Conservation (phyloP, 1,140 invertebrate genomes). For the Anadara kagoshimensis region DNA sequence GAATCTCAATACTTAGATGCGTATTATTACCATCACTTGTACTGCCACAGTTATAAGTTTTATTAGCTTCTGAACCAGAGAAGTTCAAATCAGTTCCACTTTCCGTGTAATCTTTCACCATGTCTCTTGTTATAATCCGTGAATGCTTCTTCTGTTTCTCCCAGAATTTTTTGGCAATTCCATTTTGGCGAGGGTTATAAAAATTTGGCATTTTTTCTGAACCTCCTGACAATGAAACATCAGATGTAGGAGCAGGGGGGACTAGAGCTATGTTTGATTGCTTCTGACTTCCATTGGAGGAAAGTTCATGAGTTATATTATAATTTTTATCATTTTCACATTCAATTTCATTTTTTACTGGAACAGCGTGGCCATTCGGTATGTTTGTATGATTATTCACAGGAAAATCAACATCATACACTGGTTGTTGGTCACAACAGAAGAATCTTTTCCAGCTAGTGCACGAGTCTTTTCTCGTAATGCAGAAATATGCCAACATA, state of each 20-base stretch:
- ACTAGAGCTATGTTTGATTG: conserved; percentile 70
- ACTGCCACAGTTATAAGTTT: conserved; percentile 27
- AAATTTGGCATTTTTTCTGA: conserved; percentile 81
- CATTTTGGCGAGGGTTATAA: conserved; percentile 94
- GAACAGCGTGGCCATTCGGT: conserved; percentile 59
- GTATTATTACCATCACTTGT: conserved; percentile 33
- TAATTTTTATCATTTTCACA: conserved; percentile 40
- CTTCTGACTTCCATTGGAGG: conserved; percentile 58
- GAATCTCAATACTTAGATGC: conserved; percentile 66
- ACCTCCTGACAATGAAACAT: conserved; percentile 72
- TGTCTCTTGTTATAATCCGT: conserved; percentile 73
- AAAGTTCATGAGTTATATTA: conserved; percentile 55
- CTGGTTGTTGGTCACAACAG: conserved; percentile 53
- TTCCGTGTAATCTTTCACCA: conserved; percentile 64
- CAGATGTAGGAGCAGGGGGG: conserved; percentile 64
- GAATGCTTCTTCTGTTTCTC: conserved; percentile 85
- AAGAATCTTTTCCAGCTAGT: conserved; percentile 66
- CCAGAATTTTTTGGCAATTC: conserved; percentile 92
- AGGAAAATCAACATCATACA: conserved; percentile 52
- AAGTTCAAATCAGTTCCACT: conserved; percentile 59
- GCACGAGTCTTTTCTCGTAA: conserved; percentile 87
- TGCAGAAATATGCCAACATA: conserved; percentile 88
- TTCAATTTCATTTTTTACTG: conserved; percentile 6
- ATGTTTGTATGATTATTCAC: conserved; percentile 42
- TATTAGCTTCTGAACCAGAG: conserved; percentile 52